phyloP scores from a whole-genome alignment of 2,797 vertebrate species.

The Gephyroberyx darwinii region DNA sequence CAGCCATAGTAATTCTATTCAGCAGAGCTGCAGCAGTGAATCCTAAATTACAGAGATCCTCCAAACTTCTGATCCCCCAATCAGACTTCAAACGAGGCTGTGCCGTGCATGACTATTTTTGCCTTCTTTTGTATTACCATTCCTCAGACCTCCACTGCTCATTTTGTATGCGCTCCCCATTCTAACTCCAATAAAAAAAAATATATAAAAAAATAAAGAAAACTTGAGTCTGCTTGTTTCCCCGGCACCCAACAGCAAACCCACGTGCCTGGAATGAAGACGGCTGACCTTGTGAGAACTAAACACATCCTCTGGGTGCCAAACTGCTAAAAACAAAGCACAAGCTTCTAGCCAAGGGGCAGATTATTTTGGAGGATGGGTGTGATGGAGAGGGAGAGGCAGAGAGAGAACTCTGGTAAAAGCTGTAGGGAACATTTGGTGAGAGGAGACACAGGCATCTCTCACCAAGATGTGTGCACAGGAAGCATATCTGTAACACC shows the following conservation, averaged over 20 bases:
- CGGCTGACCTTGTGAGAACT: constrained; percentile 69
- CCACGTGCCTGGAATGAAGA: constrained; percentile 71
- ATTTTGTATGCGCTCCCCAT: constrained; percentile 61
- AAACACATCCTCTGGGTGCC: constrained; percentile 64
- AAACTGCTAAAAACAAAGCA: constrained; percentile 68
- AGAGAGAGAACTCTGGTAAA: constrained; percentile 12
- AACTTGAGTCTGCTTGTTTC: constrained; percentile 59
- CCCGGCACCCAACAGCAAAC: constrained; percentile 45
- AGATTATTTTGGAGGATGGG: constrained; percentile 60
- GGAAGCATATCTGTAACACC: constrained; percentile 28
- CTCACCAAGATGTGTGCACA: constrained; percentile 22
- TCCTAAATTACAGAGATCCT: constrained; percentile 10
- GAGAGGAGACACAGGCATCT: constrained; percentile 17
- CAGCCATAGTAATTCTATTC: background rate
- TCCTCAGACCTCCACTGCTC: constrained; percentile 34
- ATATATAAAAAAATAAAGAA: constrained; percentile 1
- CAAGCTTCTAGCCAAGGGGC: constrained; percentile 49
- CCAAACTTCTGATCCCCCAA: constrained; percentile 20
- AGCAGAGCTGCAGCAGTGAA: constrained; percentile 2
- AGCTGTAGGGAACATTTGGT: background rate
- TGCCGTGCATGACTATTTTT: background rate
- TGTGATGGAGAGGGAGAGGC: constrained; percentile 41
- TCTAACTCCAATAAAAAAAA: constrained; percentile 33
- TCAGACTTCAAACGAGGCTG: constrained; percentile 27
- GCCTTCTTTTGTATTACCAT: constrained; percentile 27